Percentiles rank a stretch among this genome's conserved stretches.
phyloP scores from a whole-genome alignment of 2,888 invertebrate genomes.

The Globia sparganii region DNA sequence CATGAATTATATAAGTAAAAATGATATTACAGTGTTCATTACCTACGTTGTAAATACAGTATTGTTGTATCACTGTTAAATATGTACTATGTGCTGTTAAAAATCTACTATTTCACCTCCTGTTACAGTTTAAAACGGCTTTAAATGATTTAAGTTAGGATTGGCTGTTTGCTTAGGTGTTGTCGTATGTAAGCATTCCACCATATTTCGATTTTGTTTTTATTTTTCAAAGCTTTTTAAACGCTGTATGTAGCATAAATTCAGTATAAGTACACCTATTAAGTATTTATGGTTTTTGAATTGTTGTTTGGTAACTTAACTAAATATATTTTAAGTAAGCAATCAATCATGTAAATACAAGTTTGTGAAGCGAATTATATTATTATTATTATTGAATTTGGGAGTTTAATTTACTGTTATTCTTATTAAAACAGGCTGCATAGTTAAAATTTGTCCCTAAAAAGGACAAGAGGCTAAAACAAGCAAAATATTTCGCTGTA shows the following conservation, averaged over 20 bases:
- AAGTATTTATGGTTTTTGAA: constrained; percentile 84
- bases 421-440: too few relatives aligned
- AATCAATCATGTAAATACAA: constrained; percentile 89
- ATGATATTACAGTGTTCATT: constrained; percentile 85
- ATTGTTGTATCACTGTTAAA: constrained; percentile 78
- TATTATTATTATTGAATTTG: constrained; percentile 82
- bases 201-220: constrained; percentile 71
- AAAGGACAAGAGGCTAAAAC: too few relatives aligned
- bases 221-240: constrained; percentile 74
- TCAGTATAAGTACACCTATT: constrained; percentile 84
- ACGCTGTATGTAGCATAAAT: constrained; percentile 74
- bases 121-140: constrained; percentile 47
- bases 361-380: constrained; percentile 87
- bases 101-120: constrained; percentile 39
- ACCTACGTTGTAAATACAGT: constrained; percentile 82
- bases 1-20: constrained; percentile 69
- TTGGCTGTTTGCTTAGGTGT: constrained; percentile 73
- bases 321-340: constrained; percentile 85
- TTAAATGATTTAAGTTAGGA: constrained; percentile 44
- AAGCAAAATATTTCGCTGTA: too few relatives aligned
- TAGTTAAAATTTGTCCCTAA: too few relatives aligned
- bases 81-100: constrained; percentile 64
- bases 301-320: constrained; percentile 83
- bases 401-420: constrained; percentile 49
- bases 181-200: constrained; percentile 87